Conservation (phyloP, 1,140 invertebrate species). For the Drosophila sturtevanti region DNA sequence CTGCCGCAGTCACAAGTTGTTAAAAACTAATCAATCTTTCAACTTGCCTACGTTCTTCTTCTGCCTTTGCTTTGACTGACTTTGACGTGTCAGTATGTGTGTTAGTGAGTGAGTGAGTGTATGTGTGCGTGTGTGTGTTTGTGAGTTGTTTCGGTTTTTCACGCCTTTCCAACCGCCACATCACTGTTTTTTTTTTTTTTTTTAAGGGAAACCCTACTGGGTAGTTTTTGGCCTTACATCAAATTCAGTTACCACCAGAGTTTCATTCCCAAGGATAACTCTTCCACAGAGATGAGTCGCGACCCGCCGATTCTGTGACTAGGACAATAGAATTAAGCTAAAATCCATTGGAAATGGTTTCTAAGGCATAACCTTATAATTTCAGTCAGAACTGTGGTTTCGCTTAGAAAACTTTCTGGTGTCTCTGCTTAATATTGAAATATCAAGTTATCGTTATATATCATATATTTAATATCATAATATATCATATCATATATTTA, state of each 20-base stretch:
- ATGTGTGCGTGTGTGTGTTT: constrained; percentile 22
- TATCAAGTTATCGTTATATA: too few species aligned
- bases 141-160: constrained; percentile 55
- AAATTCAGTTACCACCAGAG: constrained; percentile 50
- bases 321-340: too few species aligned
- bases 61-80: constrained; percentile 70
- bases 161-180: constrained; percentile 21
- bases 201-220: constrained; percentile 40
- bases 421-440: too few species aligned
- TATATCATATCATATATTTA: too few species aligned
- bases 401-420: too few species aligned
- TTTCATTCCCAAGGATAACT: constrained; percentile 4
- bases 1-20: constrained; percentile 71
- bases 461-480: too few species aligned
- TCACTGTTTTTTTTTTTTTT: constrained; percentile 47
- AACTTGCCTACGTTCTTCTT: constrained; percentile 70
- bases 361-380: too few species aligned
- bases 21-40: constrained; percentile 82
- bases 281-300: neutral
- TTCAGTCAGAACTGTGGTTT: too few species aligned
- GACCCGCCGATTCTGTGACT: neutral
- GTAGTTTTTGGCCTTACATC: constrained; percentile 68
- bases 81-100: constrained; percentile 48
- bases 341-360: too few species aligned
- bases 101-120: constrained; percentile 10